phyloP scores from a whole-genome alignment of 2,888 invertebrate species.

The Cecidostiba fungosa region DNA sequence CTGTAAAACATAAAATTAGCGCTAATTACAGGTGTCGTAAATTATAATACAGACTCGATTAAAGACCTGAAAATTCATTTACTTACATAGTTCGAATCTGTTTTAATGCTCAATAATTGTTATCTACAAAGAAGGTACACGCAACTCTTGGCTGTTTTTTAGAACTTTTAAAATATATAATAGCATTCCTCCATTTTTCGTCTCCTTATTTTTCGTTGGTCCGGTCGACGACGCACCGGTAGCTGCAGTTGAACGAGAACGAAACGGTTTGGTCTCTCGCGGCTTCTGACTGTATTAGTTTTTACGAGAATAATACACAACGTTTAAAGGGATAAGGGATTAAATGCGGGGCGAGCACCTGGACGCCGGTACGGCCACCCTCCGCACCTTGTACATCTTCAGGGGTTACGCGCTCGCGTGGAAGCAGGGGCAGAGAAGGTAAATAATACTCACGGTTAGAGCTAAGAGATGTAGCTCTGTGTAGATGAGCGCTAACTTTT shows the following conservation, averaged over 20 bases:
- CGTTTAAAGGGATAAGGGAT: constrained; percentile 80
- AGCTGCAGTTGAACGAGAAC: background rate
- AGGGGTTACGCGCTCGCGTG: constrained; percentile 64
- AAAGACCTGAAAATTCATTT: background rate
- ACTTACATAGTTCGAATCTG: too few species aligned
- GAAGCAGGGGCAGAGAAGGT: constrained; percentile 24
- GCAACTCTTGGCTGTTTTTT: background rate
- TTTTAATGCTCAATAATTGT: too few species aligned
- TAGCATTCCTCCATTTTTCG: constrained; percentile 6
- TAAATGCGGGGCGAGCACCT: constrained; percentile 74
- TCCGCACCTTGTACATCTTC: constrained; percentile 72
- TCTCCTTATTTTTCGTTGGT: background rate
- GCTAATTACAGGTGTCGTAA: constrained; percentile 41
- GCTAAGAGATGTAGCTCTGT: background rate
- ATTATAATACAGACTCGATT: background rate
- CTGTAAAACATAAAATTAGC: constrained; percentile 41
- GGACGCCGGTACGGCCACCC: constrained; percentile 68
- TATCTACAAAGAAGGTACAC: background rate
- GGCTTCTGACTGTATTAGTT: constrained; percentile 76
- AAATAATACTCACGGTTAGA: constrained; percentile 50
- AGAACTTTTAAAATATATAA: constrained; percentile 17
- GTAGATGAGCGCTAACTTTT: constrained; percentile 8
- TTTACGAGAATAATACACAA: constrained; percentile 80
- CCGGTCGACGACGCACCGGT: background rate
- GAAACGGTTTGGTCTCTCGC: constrained; percentile 14